A percentile compares a stretch with the other conserved stretches of the same genome.
These are phyloP conservation scores for Pseudomyrmex dendroicus DNA, from an alignment of 1,140 invertebrate species.

Conservation along the genomic window DNA sequence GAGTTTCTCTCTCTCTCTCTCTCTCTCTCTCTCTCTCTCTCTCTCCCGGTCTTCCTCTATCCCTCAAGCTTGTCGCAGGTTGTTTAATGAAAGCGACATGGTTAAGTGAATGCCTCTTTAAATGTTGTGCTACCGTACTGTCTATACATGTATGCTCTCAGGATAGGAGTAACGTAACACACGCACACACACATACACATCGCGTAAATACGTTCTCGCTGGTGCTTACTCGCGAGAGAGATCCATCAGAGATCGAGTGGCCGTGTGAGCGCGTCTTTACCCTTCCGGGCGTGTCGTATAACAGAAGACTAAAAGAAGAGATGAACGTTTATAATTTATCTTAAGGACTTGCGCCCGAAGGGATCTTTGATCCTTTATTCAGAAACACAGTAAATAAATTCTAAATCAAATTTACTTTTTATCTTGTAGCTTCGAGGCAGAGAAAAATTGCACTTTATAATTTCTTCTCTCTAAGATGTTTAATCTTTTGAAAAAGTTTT, in stretches of 20 bases:
- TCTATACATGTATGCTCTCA: too few relatives aligned
- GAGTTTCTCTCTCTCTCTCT: neutral
- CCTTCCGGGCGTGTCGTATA: too few relatives aligned
- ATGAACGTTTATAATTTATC: conserved; percentile 24
- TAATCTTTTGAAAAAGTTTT: conserved; percentile 1
- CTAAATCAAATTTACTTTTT: conserved; percentile 28
- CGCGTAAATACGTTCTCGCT: conserved; percentile 6
- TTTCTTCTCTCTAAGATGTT: neutral
- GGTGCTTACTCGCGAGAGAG: neutral
- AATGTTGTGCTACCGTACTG: neutral
- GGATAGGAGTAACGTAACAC: neutral
- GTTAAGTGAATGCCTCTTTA: conserved; percentile 63
- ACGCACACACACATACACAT: neutral
- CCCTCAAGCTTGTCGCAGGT: conserved; percentile 12
- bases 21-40: neutral
- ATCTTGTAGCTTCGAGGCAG: neutral
- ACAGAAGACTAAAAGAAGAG: neutral
- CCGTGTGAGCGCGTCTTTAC: neutral
- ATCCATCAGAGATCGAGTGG: neutral
- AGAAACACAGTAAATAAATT: conserved; percentile 44
- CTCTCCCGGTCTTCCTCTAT: conserved; percentile 8
- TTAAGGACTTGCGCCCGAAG: neutral
- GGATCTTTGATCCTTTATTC: conserved; percentile 29
- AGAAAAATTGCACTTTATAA: conserved; percentile 43
- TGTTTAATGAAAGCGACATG: conserved; percentile 61